Evolutionary conservation across 2,797 vertebrate species (phyloP), one percentile per base, ranked within the genome.

Genomic region (Myotis daubentonii): DNA sequence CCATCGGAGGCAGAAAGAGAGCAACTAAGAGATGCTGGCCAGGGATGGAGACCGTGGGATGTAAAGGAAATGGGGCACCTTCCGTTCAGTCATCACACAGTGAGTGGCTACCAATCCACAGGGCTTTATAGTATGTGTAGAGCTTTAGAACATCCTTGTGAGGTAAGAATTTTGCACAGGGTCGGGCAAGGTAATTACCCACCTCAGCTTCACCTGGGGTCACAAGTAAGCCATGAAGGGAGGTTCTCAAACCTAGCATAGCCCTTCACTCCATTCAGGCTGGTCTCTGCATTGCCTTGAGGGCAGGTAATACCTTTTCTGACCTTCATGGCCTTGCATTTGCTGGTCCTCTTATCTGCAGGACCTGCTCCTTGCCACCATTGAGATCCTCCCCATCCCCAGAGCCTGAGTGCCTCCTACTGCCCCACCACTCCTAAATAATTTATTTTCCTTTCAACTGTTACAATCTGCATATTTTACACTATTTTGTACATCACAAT

Each of bases 221-320:
- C 10, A 28, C 33, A 57, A 60, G 28, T 49, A 22, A 82, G 17
- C 15, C 30, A 44, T 57, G 38, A 11, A 44, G 41, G 19, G 10
- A 7, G 22, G 47, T 49, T 85, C 44, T 83, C 68, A 47, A 53
- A n/a, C 60, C 28, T 16, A 9, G 17, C 28, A 22, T 23, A 36
- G 22, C 49, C 75, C 33, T 44, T 0, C 0, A 0, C 5, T 33
- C 28, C 28, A 10, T 33, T 8, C 3, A 1, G 49, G 36, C 57
- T 49, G 25, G 13, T n/a, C 20, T 36, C 0, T 0, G 0, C 2
- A 10, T 49, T 80, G 36, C 55, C 44, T 47, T 9, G 22, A 12
- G n/a, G 25, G 8, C 8, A 15, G 87, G 12, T 10, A 8, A 0
- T 2, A 0, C 4, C 53, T 47, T 44, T 62, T 49, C 30, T 25